Conservation (phyloP, 1,140 invertebrate species). For the Drosophila baimaii region DNA sequence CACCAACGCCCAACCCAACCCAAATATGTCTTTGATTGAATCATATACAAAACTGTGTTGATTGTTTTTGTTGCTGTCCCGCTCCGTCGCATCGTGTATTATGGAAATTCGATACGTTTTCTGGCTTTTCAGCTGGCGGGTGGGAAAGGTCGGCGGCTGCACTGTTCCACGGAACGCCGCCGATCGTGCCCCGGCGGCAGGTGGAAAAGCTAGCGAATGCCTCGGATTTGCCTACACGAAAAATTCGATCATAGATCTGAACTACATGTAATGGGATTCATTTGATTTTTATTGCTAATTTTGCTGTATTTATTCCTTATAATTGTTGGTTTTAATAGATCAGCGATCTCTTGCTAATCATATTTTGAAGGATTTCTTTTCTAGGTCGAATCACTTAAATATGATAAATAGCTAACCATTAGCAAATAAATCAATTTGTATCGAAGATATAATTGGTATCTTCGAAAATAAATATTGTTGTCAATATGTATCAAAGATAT, state of each 20-base stretch:
- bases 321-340: background rate
- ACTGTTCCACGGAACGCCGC: slow-evolving; percentile 8
- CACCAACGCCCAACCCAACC: slow-evolving; percentile 78
- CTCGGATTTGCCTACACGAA: slow-evolving; percentile 38
- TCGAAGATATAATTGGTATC: background rate
- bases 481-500: background rate
- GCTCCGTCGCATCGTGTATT: slow-evolving; percentile 76
- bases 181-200: slow-evolving; percentile 15
- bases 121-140: slow-evolving; percentile 53
- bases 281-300: background rate
- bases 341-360: background rate
- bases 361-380: background rate
- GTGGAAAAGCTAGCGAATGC: slow-evolving; percentile 48
- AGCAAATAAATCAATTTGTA: background rate
- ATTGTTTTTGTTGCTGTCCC: slow-evolving; percentile 80
- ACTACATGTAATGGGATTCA: slow-evolving; percentile 6
- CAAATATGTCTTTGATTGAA: slow-evolving; percentile 84
- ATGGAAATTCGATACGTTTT: slow-evolving; percentile 83
- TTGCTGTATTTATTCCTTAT: background rate
- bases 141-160: slow-evolving; percentile 33
- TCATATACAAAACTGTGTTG: slow-evolving; percentile 74
- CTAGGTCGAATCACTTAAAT: background rate
- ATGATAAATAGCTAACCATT: too few species aligned
- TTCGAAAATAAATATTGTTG: too few species aligned
- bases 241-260: slow-evolving; percentile 14